Evolutionary conservation across 2,113 vertebrate species (phyloP), one percentile per base, ranked within the genome.

Genomic region (Meles meles): DNA sequence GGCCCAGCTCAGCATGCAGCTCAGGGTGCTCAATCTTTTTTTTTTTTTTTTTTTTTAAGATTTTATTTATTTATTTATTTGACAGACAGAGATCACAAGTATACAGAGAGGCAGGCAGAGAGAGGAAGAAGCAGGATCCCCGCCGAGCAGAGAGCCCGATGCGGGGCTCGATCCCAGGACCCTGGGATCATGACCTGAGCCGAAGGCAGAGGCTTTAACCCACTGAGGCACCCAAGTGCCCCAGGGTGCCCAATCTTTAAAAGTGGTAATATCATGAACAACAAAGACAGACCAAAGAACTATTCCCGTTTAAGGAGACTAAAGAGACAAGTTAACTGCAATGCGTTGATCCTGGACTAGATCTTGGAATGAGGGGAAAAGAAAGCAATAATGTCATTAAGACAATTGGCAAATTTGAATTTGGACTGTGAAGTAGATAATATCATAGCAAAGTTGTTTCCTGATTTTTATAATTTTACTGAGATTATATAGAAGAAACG

Each of bases 1-100:
- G 21, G 20, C 93, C 96, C 57, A 98, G 88, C 97, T 98, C 93
- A 63, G 87, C 83, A 98, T 31, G 39, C 49, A 98, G 98, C 83
- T 99, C 99, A 0, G 98, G 94, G 92, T 98, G 98, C 85, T 98
- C 98, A 0, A 98, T 79, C 39, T 76, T 52, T 72, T n/a, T n/a
- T n/a, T n/a, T n/a, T n/a, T n/a, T n/a, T n/a, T n/a, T n/a, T n/a
- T n/a, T n/a, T n/a, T n/a, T n/a, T n/a, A n/a, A n/a, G n/a, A n/a
- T n/a, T n/a, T n/a, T n/a, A n/a, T n/a, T n/a, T n/a, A n/a, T n/a
- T n/a, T n/a, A n/a, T n/a, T n/a, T n/a, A n/a, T n/a, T n/a, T n/a
- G n/a, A n/a, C n/a, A n/a, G n/a, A n/a, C n/a, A n/a, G n/a, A n/a
- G n/a, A n/a, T n/a, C n/a, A n/a, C n/a, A n/a, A n/a, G n/a, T n/a